Percentiles rank a stretch among this genome's conserved stretches.
phyloP scores from a whole-genome alignment of 2,888 invertebrate species.

The Baccha elongata region DNA sequence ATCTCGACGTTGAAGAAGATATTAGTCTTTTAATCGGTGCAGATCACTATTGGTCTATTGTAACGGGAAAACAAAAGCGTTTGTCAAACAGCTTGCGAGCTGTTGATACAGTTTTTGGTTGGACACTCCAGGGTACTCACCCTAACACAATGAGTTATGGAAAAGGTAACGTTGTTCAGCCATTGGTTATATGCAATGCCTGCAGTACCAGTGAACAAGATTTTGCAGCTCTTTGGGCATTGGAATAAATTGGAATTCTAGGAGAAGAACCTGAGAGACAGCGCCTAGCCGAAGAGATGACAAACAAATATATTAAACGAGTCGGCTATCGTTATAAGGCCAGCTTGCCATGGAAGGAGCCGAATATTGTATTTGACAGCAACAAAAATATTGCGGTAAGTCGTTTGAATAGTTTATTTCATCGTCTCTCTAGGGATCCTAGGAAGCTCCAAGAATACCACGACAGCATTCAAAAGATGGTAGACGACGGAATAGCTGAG shows the following conservation, averaged over 20 bases:
- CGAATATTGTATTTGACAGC: slow-evolving; percentile 1
- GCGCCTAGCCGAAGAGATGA: slow-evolving; percentile 26
- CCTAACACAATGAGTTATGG: not conserved
- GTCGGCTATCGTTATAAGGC: slow-evolving; percentile 11
- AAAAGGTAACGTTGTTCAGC: not conserved
- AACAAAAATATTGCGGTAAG: slow-evolving; percentile 11
- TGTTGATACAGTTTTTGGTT: too few species aligned
- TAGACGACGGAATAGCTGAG: slow-evolving; percentile 22
- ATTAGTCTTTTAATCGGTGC: slow-evolving; percentile 6
- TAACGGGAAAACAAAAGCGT: not conserved
- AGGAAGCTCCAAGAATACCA: slow-evolving; percentile 17
- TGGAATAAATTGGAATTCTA: slow-evolving; percentile 38
- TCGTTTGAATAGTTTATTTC: slow-evolving; percentile 11
- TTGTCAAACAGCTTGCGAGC: not conserved
- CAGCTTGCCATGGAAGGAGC: too few species aligned
- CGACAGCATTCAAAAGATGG: slow-evolving; percentile 17
- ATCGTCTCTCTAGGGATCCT: slow-evolving; percentile 27
- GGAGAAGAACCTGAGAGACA: slow-evolving; percentile 28
- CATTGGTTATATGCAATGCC: slow-evolving; percentile 18
- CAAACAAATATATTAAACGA: slow-evolving; percentile 8
- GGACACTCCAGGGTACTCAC: slow-evolving; percentile 31
- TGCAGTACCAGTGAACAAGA: too few species aligned
- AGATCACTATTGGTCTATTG: too few species aligned
- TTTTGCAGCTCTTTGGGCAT: slow-evolving; percentile 31
- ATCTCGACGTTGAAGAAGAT: slow-evolving; percentile 10